Conservation (phyloP, 2,113 vertebrate species). For the Calonectris borealis region DNA sequence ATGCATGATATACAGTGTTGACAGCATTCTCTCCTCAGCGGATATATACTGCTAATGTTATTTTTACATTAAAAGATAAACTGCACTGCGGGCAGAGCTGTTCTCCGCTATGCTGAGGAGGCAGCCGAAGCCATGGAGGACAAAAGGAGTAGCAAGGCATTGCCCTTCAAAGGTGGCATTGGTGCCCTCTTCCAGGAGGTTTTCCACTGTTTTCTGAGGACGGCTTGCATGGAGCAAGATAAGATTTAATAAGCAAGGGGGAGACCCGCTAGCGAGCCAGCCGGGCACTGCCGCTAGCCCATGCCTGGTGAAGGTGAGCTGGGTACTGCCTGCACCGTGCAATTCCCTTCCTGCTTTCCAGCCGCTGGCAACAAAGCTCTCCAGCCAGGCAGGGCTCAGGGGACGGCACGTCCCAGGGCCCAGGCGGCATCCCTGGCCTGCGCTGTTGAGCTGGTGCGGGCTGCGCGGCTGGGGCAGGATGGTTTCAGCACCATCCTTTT, state of each 20-base stretch:
- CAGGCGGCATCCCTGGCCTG: background rate
- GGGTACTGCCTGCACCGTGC: background rate
- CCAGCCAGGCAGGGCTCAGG: background rate
- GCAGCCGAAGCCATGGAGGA: background rate
- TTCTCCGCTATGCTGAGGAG: background rate
- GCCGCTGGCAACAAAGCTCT: rapidly evolving
- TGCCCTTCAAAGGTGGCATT: background rate
- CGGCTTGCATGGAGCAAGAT: background rate
- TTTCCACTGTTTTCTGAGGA: background rate
- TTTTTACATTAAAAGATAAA: background rate
- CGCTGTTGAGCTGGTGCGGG: background rate
- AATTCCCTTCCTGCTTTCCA: background rate
- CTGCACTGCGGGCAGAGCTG: background rate
- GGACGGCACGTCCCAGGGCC: background rate
- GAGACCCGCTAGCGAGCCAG: background rate
- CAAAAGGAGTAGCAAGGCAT: background rate
- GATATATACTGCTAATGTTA: background rate
- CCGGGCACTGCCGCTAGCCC: rapidly evolving
- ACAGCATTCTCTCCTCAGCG: background rate
- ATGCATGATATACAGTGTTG: background rate
- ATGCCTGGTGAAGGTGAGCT: background rate
- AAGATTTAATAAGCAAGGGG: background rate
- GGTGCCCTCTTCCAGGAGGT: background rate
- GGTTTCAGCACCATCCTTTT: background rate
- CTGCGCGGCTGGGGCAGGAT: background rate